Percentiles rank a stretch among this genome's conserved stretches.
phyloP scores from a whole-genome alignment of 2,888 invertebrate genomes.

The Apotomis turbidana region DNA sequence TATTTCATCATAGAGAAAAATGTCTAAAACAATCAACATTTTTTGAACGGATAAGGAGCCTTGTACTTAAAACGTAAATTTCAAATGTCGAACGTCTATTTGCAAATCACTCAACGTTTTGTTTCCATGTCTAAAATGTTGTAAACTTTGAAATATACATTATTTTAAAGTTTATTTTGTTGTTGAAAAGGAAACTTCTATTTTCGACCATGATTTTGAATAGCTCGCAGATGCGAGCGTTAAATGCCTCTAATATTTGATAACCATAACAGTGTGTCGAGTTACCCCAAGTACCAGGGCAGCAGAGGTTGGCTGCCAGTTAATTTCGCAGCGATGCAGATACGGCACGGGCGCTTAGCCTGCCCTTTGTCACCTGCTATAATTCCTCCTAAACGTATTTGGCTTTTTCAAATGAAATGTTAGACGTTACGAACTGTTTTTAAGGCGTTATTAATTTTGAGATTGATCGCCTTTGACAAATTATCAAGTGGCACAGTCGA shows the following conservation, averaged over 20 bases:
- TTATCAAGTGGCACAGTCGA: slow-evolving; percentile 51
- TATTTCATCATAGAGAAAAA: too few species aligned
- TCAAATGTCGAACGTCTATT: too few species aligned
- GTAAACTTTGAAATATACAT: too few species aligned
- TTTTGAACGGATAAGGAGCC: too few species aligned
- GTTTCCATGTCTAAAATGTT: too few species aligned
- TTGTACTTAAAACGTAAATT: too few species aligned
- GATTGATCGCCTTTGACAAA: slow-evolving; percentile 54
- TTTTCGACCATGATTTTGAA: not conserved
- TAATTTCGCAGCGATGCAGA: slow-evolving; percentile 77
- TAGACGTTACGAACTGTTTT: slow-evolving; percentile 41
- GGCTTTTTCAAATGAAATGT: slow-evolving; percentile 29
- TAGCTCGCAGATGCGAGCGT: not conserved
- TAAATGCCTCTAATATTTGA: slow-evolving; percentile 21
- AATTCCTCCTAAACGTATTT: slow-evolving; percentile 58
- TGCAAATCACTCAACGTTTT: too few species aligned
- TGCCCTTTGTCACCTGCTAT: slow-evolving; percentile 67
- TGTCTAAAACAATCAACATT: too few species aligned
- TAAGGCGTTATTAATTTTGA: slow-evolving; percentile 52
- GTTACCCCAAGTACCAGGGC: slow-evolving; percentile 56
- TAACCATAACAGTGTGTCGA: slow-evolving; percentile 42
- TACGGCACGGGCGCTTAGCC: slow-evolving; percentile 68
- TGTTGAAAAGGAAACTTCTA: too few species aligned
- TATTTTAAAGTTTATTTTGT: too few species aligned
- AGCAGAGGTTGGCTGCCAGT: slow-evolving; percentile 64